Conservation (phyloP, 2,113 vertebrate species). For the Dasypus novemcinctus region DNA sequence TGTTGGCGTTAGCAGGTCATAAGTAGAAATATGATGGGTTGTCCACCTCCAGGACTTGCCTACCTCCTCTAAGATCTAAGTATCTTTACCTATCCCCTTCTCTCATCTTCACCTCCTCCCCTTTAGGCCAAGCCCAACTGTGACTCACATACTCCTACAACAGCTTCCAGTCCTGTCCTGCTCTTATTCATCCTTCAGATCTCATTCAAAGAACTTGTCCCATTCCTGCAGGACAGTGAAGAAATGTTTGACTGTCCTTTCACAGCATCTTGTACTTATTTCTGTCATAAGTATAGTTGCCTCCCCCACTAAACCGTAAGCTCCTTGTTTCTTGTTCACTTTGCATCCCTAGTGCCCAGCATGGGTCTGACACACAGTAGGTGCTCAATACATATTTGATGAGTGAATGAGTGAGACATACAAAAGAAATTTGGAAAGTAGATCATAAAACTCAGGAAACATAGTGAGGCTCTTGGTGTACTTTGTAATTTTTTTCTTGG, state of each 20-base stretch:
- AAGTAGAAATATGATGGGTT: neutral
- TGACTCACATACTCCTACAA: neutral
- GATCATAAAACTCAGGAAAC: neutral
- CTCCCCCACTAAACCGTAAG: neutral
- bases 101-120: neutral
- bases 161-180: neutral
- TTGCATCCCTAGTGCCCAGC: neutral
- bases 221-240: neutral
- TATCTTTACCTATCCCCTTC: neutral
- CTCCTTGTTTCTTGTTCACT: neutral
- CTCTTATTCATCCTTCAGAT: neutral
- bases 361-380: neutral
- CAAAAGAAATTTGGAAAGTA: slow-evolving; percentile 10
- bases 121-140: neutral
- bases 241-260: neutral
- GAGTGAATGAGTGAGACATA: neutral
- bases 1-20: neutral
- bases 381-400: neutral
- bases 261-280: neutral
- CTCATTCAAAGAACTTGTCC: neutral
- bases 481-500: neutral
- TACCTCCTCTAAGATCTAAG: neutral
- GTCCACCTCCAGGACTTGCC: neutral
- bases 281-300: neutral
- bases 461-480: neutral